Conservation (phyloP, 1,140 invertebrate genomes). For the Solenopsis fugax region DNA sequence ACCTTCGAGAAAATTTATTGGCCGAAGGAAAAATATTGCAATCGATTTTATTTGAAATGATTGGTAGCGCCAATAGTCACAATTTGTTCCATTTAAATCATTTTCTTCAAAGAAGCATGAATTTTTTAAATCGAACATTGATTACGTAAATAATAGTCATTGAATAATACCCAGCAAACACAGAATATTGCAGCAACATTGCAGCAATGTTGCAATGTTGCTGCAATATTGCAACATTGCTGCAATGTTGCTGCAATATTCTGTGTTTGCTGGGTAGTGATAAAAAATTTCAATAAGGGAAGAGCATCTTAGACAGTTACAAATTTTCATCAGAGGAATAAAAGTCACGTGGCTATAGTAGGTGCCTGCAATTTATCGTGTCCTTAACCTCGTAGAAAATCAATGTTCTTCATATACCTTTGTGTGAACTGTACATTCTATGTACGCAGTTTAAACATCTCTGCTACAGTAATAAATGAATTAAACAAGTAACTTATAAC, state of each 20-base stretch:
- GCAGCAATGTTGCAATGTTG: too few relatives aligned
- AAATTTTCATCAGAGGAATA: slow-evolving; percentile 12
- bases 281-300: not conserved
- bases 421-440: not conserved
- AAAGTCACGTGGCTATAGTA: slow-evolving; percentile 68
- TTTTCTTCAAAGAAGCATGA: too few relatives aligned
- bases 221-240: too few relatives aligned
- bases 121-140: not conserved
- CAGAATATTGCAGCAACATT: too few relatives aligned
- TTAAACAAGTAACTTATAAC: not conserved
- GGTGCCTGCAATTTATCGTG: slow-evolving; percentile 63
- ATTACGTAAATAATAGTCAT: not conserved
- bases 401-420: slow-evolving; percentile 73
- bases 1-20: slow-evolving; percentile 56
- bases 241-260: too few relatives aligned
- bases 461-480: not conserved
- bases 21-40: slow-evolving; percentile 23
- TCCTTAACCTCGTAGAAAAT: slow-evolving; percentile 81
- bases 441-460: not conserved
- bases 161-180: too few relatives aligned
- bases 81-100: not conserved
- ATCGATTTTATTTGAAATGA: slow-evolving; percentile 3
- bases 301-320: not conserved
- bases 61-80: not conserved
- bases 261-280: too few relatives aligned